Evolutionary conservation across 1,140 invertebrate genomes (phyloP), one percentile per base, ranked within the genome.

Genomic region (Manduca sexta): DNA sequence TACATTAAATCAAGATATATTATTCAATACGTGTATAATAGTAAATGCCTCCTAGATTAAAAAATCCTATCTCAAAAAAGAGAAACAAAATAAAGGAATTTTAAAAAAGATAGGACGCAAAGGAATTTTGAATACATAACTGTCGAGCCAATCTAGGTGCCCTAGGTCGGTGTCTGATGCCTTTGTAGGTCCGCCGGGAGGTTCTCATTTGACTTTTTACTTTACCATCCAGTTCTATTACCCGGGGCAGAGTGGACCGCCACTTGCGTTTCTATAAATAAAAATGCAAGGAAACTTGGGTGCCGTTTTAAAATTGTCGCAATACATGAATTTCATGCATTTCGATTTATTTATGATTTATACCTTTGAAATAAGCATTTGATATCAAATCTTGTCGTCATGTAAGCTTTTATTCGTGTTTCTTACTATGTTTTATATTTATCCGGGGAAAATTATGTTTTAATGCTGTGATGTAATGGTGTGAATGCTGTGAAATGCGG

Each of bases 191-290:
- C 41, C 17, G 40, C 29, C 33, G 31, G 35, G 31, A 11, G 15
- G 33, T 37, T 50, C 42, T 40, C 41, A 50, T 50, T 50, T 44
- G 48, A 38, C 41, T 49, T 50, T 50, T 50, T 50, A 42, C 40
- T 44, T 30, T 10, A 38, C 8, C 21, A 50, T 50, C 13, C 33
- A 44, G 40, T 49, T 43, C n/a, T 50, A 50, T 49, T 49, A 50
- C 48, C 33, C 41, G 40, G 33, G 16, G 39, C 40, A 37, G 48
- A 42, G 11, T 31, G 12, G 18, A 35, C 39, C 29, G 30, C 30
- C 14, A 17, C 13, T 41, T 39, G 14, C 37, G 3, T 4, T 2
- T n/a, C n/a, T 39, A 15, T 16, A 17, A 49, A 49, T 49, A 34
- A 49, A 47, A 41, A 30, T 21, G 29, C 15, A 49, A 39, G 37